Evolutionary conservation across 1,140 invertebrate species (phyloP).

Genomic region (Drosophila insularis): DNA sequence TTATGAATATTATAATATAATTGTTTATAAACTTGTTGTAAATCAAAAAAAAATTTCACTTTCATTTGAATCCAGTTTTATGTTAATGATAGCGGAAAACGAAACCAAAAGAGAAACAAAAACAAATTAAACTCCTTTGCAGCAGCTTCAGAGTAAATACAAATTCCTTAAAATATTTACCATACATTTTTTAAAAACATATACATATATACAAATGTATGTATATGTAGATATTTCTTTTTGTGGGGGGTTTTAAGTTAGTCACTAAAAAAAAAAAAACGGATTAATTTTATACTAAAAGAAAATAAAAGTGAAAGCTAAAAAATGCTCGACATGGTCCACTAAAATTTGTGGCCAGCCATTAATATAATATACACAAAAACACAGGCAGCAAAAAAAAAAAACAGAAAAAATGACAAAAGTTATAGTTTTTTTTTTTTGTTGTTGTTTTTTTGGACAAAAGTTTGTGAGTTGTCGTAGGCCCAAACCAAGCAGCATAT

Average conservation of each 20-base stretch:
- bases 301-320: conserved; percentile 78
- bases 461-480: conserved; percentile 70
- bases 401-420: conserved; percentile 51
- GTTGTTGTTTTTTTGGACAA: background rate
- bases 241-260: conserved; percentile 4
- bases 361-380: conserved; percentile 65
- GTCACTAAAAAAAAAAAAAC: conserved; percentile 2
- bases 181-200: too few relatives aligned
- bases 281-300: conserved; percentile 60
- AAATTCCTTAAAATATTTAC: background rate
- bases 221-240: background rate
- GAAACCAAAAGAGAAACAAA: background rate
- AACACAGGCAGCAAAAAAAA: conserved; percentile 30
- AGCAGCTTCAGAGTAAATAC: background rate
- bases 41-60: conserved; percentile 24
- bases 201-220: too few relatives aligned
- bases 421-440: conserved; percentile 11
- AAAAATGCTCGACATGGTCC: conserved; percentile 58
- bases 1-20: conserved; percentile 6
- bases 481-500: conserved; percentile 35
- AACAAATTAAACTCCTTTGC: background rate
- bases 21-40: conserved; percentile 9
- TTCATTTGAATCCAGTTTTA: conserved; percentile 13
- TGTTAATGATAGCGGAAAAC: conserved; percentile 3
- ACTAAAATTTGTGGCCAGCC: conserved; percentile 71